Evolutionary conservation across 2,113 vertebrate genomes (phyloP).

Genomic region (Budorcas taxicolor): DNA sequence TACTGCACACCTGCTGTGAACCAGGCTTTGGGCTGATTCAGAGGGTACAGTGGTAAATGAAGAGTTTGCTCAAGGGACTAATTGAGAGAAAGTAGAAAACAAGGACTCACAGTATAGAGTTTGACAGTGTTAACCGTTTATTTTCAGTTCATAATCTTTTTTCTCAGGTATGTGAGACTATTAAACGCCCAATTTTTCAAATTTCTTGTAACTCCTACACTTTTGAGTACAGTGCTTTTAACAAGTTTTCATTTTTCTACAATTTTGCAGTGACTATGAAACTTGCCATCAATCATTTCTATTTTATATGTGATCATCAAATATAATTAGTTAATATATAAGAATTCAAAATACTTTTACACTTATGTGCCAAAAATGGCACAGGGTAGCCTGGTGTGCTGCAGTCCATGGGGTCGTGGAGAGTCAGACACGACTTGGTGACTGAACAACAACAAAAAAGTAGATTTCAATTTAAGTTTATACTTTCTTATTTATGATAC

Average conservation of each 20-base stretch:
- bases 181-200: background rate
- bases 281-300: background rate
- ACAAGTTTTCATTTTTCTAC: background rate
- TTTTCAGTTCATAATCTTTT: background rate
- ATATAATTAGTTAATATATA: background rate
- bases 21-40: background rate
- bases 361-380: background rate
- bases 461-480: background rate
- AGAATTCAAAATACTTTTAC: background rate
- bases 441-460: background rate
- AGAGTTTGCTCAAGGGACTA: background rate
- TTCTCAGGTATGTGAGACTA: background rate
- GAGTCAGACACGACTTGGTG: background rate
- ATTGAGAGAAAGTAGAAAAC: background rate
- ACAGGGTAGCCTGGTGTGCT: background rate
- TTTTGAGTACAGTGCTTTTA: background rate
- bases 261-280: background rate
- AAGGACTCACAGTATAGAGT: background rate
- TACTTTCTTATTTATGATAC: background rate
- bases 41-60: background rate
- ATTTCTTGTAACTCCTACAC: background rate
- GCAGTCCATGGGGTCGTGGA: fast-evolving
- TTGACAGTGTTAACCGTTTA: background rate
- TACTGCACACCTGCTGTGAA: background rate
- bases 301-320: background rate